Base-by-base conservation (phyloP, 2,113 vertebrate species). In the Eptesicus fuscus region DNA sequence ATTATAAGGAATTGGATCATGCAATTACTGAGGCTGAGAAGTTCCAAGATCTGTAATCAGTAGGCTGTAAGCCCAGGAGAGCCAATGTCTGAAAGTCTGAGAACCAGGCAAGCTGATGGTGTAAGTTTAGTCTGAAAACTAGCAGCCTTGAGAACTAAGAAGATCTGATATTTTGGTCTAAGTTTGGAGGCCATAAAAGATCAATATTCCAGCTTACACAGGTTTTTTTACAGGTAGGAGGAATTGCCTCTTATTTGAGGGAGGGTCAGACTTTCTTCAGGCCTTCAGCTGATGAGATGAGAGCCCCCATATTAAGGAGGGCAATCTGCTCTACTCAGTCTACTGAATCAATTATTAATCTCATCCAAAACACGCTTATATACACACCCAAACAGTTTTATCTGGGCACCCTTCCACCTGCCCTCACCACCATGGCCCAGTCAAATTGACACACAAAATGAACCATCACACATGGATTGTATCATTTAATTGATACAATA, bases 41-140 rank as follows among this genome's bases (percentile, higher is more conserved):
- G 32, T 23, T 25, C 37, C 28, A 42, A 61, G 83, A 59, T 37
- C 22, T 59, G 18, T 2, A 11, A 6, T 5, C 20, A 7, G 18
- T 9, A 74, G 35, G 32, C n/a, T 61, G 22, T 18, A 73, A 18
- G 37, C 20, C 22, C 76, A 44, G 11, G 56, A 87, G 14, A 9
- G n/a, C 25, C 0, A 0, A 7, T 40, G 16, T 13, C 6, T 37
- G 47, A 42, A 79, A 32, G 32, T 25, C 65, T 11, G 35, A 51
- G 65, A n/a, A 74, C 40, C 32, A 88, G 73, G 49, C 67, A 11
- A 67, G n/a, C 30, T 30, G n/a, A 28, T n/a, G 11, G 7, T 3
- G 1, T 14, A 6, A 25, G 13, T 74, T 67, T 5, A 18, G 4
- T 30, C 18, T 70, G 32, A 18, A 76, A 32, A 14, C n/a, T 56